These are phyloP conservation scores for Pelecanus crispus DNA, from an alignment of 2,113 vertebrate species.

Conservation along the genomic window DNA sequence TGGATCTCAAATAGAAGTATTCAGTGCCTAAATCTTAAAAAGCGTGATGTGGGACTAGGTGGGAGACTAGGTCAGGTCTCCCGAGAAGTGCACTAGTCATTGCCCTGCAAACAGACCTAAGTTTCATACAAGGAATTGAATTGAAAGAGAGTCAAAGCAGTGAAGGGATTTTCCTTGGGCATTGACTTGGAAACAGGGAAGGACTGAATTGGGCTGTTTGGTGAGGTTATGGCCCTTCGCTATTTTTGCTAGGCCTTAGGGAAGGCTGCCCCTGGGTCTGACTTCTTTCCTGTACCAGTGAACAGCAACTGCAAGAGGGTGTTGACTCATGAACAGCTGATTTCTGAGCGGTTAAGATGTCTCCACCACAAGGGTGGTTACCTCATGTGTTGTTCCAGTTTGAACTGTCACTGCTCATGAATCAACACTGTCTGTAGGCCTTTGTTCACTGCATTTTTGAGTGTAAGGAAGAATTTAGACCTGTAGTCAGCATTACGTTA, in stretches of 20 bases:
- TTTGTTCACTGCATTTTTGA: not conserved
- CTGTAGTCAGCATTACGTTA: not conserved
- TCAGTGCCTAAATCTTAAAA: not conserved
- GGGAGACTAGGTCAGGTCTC: not conserved
- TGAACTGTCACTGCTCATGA: not conserved
- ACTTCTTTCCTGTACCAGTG: not conserved
- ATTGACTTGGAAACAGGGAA: not conserved
- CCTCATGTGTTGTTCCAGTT: not conserved
- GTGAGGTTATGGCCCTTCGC: not conserved
- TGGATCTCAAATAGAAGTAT: not conserved
- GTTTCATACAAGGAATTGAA: not conserved
- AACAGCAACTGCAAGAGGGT: not conserved
- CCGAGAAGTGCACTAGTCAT: not conserved
- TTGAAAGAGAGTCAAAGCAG: not conserved
- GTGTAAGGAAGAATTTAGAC: not conserved
- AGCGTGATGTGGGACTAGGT: not conserved
- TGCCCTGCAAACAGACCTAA: not conserved
- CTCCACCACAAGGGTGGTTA: not conserved
- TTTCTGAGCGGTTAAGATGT: not conserved
- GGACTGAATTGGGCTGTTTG: not conserved
- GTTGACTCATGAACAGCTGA: not conserved
- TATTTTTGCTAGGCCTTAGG: not conserved
- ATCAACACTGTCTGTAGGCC: not conserved
- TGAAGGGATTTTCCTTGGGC: not conserved
- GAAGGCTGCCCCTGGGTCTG: not conserved